Base-by-base conservation (phyloP, 2,113 vertebrate species). In the Patagioenas fasciata region DNA sequence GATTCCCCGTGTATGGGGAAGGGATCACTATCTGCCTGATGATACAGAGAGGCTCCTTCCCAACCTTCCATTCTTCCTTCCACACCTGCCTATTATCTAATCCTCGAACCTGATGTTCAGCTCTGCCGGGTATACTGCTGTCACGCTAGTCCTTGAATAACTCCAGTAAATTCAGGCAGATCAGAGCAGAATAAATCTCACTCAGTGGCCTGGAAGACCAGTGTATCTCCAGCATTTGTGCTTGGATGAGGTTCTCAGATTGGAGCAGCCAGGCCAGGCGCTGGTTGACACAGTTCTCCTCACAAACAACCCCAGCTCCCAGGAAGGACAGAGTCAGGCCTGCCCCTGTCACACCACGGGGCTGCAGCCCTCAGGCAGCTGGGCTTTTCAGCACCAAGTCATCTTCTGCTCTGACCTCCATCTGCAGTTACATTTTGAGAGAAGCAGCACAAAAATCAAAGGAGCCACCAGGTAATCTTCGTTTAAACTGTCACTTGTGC, bases 331-430 rank as follows among this genome's bases (percentile, higher is more conserved):
- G 92, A 94, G 75, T 85, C 71, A 83, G 71, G 19, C 40, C 73
- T 67, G 51, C 32, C 44, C 7, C 44, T 0, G 0, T 15, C 61
- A 65, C 2, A 3, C 2, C 2, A 6, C 0, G 54, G 31, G 21
- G 29, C 18, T 5, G 4, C 40, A n/a, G 67, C 42, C 24, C 28
- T 78, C 9, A 2, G 6, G 2, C 64, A 70, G 75, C 71, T 85
- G 71, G 11, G 58, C 77, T 54, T 66, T 65, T 65, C 78, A 50
- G 13, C 6, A 85, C 20, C 10, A 61, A 75, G 24, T 20, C 2
- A 4, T 31, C 66, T 64, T 87, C 56, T 81, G 38, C 57, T 75
- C 78, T 57, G 84, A 61, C 44, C 44, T 81, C 38, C 14, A 15
- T 50, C 32, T 57, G 16, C 58, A 75, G n/a, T 47, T 70, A 40